phyloP scores from a whole-genome alignment of 2,888 invertebrate genomes.

The Lochmaea crataegi region DNA sequence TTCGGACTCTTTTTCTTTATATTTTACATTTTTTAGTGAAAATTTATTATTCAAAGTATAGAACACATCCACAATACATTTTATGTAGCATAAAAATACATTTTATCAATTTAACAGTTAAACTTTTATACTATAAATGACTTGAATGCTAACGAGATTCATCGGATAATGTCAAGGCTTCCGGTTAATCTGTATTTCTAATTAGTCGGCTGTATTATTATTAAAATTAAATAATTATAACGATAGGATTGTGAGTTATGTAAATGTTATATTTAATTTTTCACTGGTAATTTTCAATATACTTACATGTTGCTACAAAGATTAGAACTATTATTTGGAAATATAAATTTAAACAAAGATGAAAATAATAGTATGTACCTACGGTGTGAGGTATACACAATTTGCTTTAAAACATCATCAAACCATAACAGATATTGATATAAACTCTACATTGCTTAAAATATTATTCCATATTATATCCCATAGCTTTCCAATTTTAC shows the following conservation, averaged over 20 bases:
- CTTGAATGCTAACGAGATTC: slow-evolving; percentile 23
- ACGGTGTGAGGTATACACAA: no score
- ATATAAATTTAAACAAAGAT: no score
- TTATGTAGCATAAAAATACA: background rate
- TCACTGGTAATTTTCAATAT: background rate
- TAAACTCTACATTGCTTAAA: no score
- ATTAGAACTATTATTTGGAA: background rate
- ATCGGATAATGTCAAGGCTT: slow-evolving; percentile 27
- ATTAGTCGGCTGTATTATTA: slow-evolving; percentile 10
- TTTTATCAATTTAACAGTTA: background rate
- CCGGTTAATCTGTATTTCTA: slow-evolving; percentile 19
- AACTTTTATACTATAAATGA: slow-evolving; percentile 6
- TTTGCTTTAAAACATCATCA: no score
- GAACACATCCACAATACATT: background rate
- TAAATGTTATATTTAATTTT: background rate
- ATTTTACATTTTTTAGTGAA: no score
- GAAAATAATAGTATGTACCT: no score
- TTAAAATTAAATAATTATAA: background rate
- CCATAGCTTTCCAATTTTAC: no score
- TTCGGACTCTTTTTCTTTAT: background rate
- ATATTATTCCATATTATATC: no score
- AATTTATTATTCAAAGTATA: background rate
- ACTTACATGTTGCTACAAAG: background rate
- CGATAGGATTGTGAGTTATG: background rate
- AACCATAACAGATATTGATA: no score